Percentiles rank a stretch among this genome's conserved stretches.
phyloP scores from a whole-genome alignment of 2,888 invertebrate species.

The Leucania comma region DNA sequence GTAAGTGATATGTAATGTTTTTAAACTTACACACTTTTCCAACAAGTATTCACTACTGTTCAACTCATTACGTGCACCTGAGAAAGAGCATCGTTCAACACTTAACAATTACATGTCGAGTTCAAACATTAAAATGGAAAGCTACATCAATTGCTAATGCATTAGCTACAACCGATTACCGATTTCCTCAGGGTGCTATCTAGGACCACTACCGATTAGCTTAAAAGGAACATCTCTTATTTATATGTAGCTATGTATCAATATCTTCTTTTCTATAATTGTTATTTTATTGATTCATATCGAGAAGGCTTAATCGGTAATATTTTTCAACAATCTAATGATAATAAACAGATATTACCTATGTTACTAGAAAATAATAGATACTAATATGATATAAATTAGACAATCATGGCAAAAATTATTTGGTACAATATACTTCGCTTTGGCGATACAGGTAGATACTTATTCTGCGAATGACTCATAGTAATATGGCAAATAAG shows the following conservation, averaged over 20 bases:
- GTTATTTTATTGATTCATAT: not conserved
- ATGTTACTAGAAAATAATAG: no score
- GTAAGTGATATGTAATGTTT: no score
- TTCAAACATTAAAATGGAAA: constrained; percentile 33
- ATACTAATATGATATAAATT: not conserved
- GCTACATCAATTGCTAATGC: not conserved
- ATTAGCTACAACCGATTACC: not conserved
- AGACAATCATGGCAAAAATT: not conserved
- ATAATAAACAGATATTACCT: not conserved
- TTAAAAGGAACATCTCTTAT: not conserved
- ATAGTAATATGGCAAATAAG: constrained; percentile 7
- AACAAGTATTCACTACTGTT: not conserved
- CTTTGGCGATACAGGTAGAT: not conserved
- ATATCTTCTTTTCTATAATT: not conserved
- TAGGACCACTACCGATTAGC: constrained; percentile 4
- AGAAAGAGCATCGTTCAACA: constrained; percentile 36
- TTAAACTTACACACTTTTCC: not conserved
- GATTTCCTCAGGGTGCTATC: constrained; percentile 7
- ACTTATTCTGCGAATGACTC: constrained; percentile 11
- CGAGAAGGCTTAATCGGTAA: no score
- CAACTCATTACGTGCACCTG: constrained; percentile 4
- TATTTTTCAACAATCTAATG: not conserved
- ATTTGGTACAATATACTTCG: not conserved
- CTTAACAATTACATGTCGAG: constrained; percentile 34
- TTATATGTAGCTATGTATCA: not conserved